Base-by-base conservation (phyloP, 2,888 invertebrate species). In the Heliconius erato region DNA sequence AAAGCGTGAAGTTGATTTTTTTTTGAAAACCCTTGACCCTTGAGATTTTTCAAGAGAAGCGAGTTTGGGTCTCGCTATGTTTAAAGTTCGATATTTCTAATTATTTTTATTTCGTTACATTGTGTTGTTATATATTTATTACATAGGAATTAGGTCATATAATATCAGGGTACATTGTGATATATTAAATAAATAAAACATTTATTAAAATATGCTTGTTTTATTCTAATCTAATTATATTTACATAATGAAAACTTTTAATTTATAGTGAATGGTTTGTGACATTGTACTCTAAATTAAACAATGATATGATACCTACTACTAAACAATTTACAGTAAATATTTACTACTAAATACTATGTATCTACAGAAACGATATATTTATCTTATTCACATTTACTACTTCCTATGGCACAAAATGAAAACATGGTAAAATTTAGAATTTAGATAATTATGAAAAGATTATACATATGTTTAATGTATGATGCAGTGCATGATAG, bases 391-490 rank as follows among this genome's bases (percentile, higher is more conserved):
- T 40, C 82, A 44, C 49, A 74, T 74, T 83, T 74, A 76, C 32
- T 81, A 79, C 59, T 76, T 68, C 79, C 79, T 85, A 85, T 84
- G 85, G 85, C 85, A 82, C 85, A 72, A 83, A 71, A 67, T 40
- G 59, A 78, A 23, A 65, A 23, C 40, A 54, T 74, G 32, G 74
- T 59, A 74, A 35, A 35, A 74, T 74, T 32, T n/a, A 14, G n/a
- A 74, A 35, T 59, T 35, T 54, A 49, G 19, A 28, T 26, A 44
- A 35, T 1, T 71, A 71, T 71, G 28, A 35, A 32, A 16, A 28
- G 16, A 7, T 32, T 71, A 23, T 54, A 54, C 23, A 54, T 71
- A n/a, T 71, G 14, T 40, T 12, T 40, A 16, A 71, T 71, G 3
- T 1, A 40, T 40, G 9, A 40, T 14, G n/a, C 35, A 69, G 9